Evolutionary conservation across 2,797 vertebrate genomes (phyloP).

Genomic region (Tokudaia tokunoshimensis): DNA sequence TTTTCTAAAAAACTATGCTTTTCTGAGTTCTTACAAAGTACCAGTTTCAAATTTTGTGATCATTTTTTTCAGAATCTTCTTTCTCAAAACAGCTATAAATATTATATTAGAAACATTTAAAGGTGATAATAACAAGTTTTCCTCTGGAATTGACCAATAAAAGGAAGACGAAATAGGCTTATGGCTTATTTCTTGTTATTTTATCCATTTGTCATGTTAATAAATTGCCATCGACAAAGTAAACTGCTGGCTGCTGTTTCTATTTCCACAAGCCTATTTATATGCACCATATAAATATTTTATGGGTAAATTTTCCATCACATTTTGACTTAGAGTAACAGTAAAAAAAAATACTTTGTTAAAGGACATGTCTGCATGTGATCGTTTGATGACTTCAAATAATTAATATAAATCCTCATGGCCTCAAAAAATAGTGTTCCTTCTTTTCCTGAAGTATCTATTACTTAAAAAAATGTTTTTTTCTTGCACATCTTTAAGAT

Average conservation of each 20-base stretch:
- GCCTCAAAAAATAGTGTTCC: not conserved
- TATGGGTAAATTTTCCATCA: conserved; percentile 51
- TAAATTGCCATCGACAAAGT: conserved; percentile 56
- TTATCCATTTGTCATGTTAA: conserved; percentile 60
- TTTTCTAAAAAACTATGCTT: conserved; percentile 23
- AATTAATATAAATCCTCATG: conserved; percentile 14
- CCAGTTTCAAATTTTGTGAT: not conserved
- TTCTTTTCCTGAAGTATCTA: conserved; percentile 40
- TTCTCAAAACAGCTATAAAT: conserved; percentile 53
- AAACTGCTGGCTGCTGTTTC: conserved; percentile 61
- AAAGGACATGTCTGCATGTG: conserved; percentile 43
- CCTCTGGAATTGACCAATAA: conserved; percentile 13
- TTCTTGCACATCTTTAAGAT: not conserved
- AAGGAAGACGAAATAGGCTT: conserved; percentile 54
- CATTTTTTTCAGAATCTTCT: not conserved
- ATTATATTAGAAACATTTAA: conserved; percentile 50
- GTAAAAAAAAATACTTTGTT: not conserved
- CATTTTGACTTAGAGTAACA: conserved; percentile 65
- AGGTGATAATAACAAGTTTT: conserved; percentile 42
- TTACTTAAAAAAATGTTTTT: not conserved
- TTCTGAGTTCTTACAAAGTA: not conserved
- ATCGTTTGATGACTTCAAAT: conserved; percentile 44
- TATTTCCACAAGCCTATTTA: conserved; percentile 60
- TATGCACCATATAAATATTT: conserved; percentile 66
- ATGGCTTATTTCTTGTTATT: conserved; percentile 34